Base-by-base conservation (phyloP, 1,140 invertebrate species). In the Anagrus nilaparvatae region DNA sequence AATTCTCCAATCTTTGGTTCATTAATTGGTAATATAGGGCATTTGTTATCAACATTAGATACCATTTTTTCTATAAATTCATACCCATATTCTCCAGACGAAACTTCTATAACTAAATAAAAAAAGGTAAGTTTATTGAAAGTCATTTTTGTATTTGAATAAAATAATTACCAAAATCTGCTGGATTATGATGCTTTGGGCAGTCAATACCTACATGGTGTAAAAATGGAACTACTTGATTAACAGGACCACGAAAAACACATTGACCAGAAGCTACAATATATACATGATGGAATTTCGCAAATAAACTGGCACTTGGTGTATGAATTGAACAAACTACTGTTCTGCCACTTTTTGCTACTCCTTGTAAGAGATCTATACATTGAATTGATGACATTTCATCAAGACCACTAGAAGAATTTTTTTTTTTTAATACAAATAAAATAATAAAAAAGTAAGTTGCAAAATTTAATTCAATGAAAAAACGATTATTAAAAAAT, bases 311-410 rank as follows among this genome's bases (percentile, higher is more conserved):
- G 0, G 84, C 83, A 46, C 86, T 91, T 0, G 92, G 92, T 14
- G 90, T 92, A 58, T 96, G 92, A 17, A 96, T 79, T 0, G 89
- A 92, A 58, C 89, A 94, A 13, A 95, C 77, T 0, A 96, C 81
- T 0, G 89, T 92, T 24, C 88, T 70, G 1, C 89, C 87, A 3
- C 78, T 83, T 28, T 76, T 58, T 0, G 90, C 87, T 25, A 96
- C 69, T 19, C 75, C 72, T 59, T 85, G 83, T 4, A 91, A 61
- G 16, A 88, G 66, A 1, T 78, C 73, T 16, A 87, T 72, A 46
- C 84, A 87, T 20, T 86, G 84, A 0, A 76, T 71, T 33, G 82
- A 83, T 0, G 84, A 79, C 19, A 84, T 56, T 58, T 87, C 83
- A 52, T 87, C 85, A 20, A 88, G 57, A 2, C 85, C 85, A 0